Percentiles rank a stretch among this genome's conserved stretches.
Evolutionary conservation across 2,797 vertebrate genomes (phyloP).

Genomic region (Danio aesculapii): DNA sequence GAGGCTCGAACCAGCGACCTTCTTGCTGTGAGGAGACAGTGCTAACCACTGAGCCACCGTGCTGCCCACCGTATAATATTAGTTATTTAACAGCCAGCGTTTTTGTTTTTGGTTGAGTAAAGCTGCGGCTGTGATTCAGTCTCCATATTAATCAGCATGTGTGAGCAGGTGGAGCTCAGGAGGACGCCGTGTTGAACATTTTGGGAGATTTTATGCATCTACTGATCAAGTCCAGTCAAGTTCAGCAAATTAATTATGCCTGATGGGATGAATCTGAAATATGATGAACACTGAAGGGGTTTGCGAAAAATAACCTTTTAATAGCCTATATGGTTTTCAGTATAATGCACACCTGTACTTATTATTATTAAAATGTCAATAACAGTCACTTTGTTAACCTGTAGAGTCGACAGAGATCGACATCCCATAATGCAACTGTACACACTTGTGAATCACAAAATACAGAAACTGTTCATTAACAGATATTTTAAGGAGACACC

Average conservation of each 20-base stretch:
- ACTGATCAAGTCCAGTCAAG: slow-evolving; percentile 17
- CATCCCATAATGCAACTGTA: too few species aligned
- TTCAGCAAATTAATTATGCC: not conserved
- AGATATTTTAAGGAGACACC: too few species aligned
- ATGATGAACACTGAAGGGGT: not conserved
- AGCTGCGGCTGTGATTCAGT: not conserved
- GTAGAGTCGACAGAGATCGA: too few species aligned
- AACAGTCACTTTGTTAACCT: too few species aligned
- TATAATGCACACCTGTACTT: too few species aligned
- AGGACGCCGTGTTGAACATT: too few species aligned
- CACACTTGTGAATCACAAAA: too few species aligned
- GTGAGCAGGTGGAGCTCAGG: not conserved
- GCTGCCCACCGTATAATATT: not conserved
- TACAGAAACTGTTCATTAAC: too few species aligned
- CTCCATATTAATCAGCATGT: not conserved
- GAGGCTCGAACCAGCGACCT: too few species aligned
- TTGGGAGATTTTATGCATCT: not conserved
- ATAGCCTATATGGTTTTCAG: not conserved
- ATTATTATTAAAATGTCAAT: too few species aligned
- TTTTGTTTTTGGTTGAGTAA: not conserved
- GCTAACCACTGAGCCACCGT: too few species aligned
- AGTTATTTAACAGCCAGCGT: not conserved
- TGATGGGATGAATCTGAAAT: not conserved
- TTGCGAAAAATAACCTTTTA: not conserved
- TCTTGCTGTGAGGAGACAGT: too few species aligned